Base-by-base conservation (phyloP, 2,113 vertebrate genomes). In the Poeciliopsis prolifica region DNA sequence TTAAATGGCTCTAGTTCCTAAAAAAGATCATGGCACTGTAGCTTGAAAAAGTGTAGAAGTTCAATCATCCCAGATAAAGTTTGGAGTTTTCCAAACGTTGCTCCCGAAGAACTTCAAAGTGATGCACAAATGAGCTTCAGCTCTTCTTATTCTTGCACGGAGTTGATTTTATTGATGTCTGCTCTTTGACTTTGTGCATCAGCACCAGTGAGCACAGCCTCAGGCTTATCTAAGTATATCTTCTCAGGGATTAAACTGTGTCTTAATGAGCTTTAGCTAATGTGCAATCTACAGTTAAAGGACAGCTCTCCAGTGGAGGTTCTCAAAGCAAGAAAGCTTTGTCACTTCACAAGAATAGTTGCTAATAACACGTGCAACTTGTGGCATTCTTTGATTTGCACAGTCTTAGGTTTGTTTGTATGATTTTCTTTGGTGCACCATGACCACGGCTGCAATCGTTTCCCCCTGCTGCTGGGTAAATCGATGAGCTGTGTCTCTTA, bases 261-360 rank as follows among this genome's bases (percentile, higher is more conserved):
- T 79, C 75, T 75, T 93, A 93, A 93, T 90, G 88, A 89, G 92
- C 80, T 93, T 93, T 83, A 61, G 61, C 84, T 90, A 91, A 93
- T 87, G 84, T 89, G 63, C 81, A 76, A 86, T 77, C 73, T 83
- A 77, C 82, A 79, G 73, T 68, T 68, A 77, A 73, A 79, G 69
- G 29, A 42, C 35, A 80, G 60, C 33, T 75, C 67, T n/a, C 75
- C 19, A 26, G 28, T 73, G 68, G 70, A 42, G 63, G 22, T 78
- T 85, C 78, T 82, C 73, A 81, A 65, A 51, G 76, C 71, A 87
- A 87, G 40, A 74, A 66, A 28, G 5, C 48, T 30, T 66, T 70
- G 79, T 84, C 61, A 70, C 37, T 51, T 62, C 15, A 66, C 68
- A 54, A 73, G 58, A 81, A 74, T 3, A 17, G 54, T 28, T 63